Conservation (phyloP, 2,113 vertebrate genomes). For the Archocentrus centrarchus region DNA sequence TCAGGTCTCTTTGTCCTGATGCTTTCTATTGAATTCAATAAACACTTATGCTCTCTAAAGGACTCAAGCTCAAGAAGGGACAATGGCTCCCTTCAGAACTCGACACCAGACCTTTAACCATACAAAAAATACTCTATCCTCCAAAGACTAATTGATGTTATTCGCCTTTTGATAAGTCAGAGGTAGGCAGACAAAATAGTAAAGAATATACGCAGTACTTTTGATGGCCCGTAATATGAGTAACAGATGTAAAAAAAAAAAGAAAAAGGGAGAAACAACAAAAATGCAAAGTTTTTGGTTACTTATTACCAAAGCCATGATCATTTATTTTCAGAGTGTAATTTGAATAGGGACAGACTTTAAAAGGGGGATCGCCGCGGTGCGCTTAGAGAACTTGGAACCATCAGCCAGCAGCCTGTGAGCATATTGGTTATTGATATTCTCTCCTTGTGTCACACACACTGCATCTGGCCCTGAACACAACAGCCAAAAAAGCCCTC, state of each 20-base stretch:
- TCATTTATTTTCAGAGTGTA: slow-evolving; percentile 73
- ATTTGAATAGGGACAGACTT: slow-evolving; percentile 72
- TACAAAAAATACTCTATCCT: slow-evolving; percentile 77
- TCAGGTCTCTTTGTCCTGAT: slow-evolving; percentile 75
- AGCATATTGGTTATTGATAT: slow-evolving; percentile 79
- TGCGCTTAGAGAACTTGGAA: slow-evolving; percentile 59
- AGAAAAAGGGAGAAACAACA: slow-evolving; percentile 33
- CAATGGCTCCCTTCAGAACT: slow-evolving; percentile 78
- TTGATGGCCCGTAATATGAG: slow-evolving; percentile 71
- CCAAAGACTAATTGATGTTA: slow-evolving; percentile 83
- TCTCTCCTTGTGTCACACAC: slow-evolving; percentile 66
- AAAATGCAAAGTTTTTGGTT: slow-evolving; percentile 66
- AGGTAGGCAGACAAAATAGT: slow-evolving; percentile 70
- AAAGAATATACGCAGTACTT: slow-evolving; percentile 65
- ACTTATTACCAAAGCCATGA: slow-evolving; percentile 64
- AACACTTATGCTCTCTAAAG: slow-evolving; percentile 80
- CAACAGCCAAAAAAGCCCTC: slow-evolving; percentile 68
- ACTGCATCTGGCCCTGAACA: slow-evolving; percentile 70
- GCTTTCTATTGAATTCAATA: slow-evolving; percentile 79
- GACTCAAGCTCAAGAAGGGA: slow-evolving; percentile 73
- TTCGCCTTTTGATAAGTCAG: slow-evolving; percentile 78
- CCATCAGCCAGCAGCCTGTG: slow-evolving; percentile 49
- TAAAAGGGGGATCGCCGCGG: slow-evolving; percentile 61
- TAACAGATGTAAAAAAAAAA: slow-evolving; percentile 69
- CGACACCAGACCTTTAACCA: slow-evolving; percentile 79